Evolutionary conservation across 2,113 vertebrate species (phyloP).

Genomic region (Sterna hirundo): DNA sequence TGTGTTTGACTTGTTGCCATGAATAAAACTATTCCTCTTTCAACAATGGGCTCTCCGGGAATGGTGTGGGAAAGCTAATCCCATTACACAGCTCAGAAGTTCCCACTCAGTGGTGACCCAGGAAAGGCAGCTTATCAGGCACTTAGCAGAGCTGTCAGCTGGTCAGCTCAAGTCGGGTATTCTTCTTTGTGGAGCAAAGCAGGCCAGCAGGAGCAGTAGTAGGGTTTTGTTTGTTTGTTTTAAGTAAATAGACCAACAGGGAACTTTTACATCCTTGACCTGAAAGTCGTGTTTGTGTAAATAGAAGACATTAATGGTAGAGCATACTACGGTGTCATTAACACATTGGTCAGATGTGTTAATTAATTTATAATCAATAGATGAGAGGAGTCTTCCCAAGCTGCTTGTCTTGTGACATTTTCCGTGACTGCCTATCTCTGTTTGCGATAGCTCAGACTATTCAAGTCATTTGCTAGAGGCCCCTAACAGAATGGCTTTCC

Average conservation of each 20-base stretch:
- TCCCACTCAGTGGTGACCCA: constrained; percentile 32
- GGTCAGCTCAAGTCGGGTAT: constrained; percentile 5
- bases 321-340: neutral
- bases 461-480: neutral
- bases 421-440: neutral
- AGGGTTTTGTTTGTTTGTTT: constrained; percentile 29
- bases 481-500: neutral
- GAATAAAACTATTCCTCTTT: constrained; percentile 51
- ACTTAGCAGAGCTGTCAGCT: constrained; percentile 46
- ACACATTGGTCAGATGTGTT: neutral
- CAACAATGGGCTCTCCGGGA: constrained; percentile 24
- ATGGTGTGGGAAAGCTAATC: constrained; percentile 57
- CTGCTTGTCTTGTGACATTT: neutral
- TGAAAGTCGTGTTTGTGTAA: neutral
- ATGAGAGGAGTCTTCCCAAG: neutral
- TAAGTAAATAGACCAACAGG: constrained; percentile 33
- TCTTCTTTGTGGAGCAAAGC: neutral
- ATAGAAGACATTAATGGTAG: neutral
- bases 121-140: constrained; percentile 24
- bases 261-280: constrained; percentile 25
- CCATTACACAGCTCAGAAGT: constrained; percentile 48
- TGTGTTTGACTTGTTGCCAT: constrained; percentile 51
- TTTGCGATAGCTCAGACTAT: neutral
- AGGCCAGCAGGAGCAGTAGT: constrained; percentile 9
- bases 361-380: constrained; percentile 8